These are phyloP conservation scores for Lanistes nyassanus DNA, from an alignment of 1,140 invertebrate species.

Conservation along the genomic window DNA sequence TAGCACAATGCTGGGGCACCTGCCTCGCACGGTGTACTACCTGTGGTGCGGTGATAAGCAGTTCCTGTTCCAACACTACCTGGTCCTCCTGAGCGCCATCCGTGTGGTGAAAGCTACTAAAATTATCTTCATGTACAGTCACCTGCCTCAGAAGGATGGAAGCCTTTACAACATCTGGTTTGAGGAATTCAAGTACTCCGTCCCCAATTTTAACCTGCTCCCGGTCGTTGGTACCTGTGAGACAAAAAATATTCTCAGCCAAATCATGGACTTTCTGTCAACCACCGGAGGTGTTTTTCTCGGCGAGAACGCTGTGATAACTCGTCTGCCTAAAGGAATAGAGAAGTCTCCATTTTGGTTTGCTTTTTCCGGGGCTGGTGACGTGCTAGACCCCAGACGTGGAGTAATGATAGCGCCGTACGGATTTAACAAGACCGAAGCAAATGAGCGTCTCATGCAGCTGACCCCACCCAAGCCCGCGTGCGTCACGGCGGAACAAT, in stretches of 20 bases:
- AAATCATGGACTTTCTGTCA: neutral
- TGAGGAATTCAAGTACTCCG: neutral
- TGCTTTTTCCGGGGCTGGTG: slow-evolving; percentile 8
- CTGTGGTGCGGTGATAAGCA: neutral
- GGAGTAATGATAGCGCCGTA: slow-evolving; percentile 14
- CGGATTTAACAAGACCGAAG: slow-evolving; percentile 10
- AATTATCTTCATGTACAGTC: neutral
- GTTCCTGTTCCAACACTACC: neutral
- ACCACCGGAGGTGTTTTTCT: neutral
- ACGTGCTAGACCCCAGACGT: neutral
- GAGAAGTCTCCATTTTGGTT: slow-evolving; percentile 6
- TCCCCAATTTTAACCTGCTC: neutral
- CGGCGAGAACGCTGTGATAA: neutral
- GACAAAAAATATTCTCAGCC: neutral
- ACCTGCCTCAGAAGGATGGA: neutral
- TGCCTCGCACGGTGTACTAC: neutral
- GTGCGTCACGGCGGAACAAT: slow-evolving; percentile 2
- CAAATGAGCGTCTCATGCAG: neutral
- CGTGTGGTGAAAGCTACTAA: neutral
- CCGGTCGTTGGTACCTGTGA: neutral
- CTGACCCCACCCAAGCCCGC: neutral
- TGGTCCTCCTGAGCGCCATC: too few relatives aligned
- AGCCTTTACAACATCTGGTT: neutral
- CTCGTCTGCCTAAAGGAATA: neutral
- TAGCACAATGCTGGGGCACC: neutral